phyloP scores from a whole-genome alignment of 2,113 vertebrate genomes.

The Uria aalge region DNA sequence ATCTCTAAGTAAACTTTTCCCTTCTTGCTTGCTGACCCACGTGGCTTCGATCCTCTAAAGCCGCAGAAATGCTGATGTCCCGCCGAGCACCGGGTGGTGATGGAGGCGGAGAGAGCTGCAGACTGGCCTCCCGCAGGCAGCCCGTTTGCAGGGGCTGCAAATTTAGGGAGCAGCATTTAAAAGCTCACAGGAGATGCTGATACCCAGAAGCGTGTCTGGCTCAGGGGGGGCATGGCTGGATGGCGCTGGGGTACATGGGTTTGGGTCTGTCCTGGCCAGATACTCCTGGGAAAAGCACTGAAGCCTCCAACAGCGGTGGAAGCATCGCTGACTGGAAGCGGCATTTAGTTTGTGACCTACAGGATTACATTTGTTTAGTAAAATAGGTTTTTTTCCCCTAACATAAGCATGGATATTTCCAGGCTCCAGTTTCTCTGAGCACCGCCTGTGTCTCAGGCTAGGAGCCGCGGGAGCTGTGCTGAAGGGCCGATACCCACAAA shows the following conservation, averaged over 20 bases:
- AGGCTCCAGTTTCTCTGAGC: not conserved
- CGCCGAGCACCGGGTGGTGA: not conserved
- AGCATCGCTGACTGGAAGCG: not conserved
- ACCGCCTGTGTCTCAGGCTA: not conserved
- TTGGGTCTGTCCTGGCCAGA: not conserved
- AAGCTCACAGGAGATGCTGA: not conserved
- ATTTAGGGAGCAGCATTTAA: not conserved
- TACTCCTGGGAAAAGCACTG: not conserved
- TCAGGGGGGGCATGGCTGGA: not conserved
- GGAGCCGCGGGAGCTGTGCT: not conserved
- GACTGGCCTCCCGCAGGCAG: not conserved
- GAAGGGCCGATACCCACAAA: not conserved
- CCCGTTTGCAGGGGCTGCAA: too few relatives aligned
- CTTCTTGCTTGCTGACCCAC: not conserved
- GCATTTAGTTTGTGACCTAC: not conserved
- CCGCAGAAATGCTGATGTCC: fast-evolving
- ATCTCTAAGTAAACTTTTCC: not conserved
- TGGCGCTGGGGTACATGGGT: not conserved
- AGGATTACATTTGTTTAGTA: not conserved
- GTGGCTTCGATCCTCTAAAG: not conserved
- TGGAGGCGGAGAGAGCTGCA: not conserved
- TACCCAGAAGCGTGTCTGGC: not conserved
- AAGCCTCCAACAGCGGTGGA: not conserved
- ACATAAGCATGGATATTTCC: not conserved
- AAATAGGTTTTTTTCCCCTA: not conserved